These are phyloP conservation scores for Phymastichus coffea DNA, from an alignment of 1,140 invertebrate species.

Conservation along the genomic window DNA sequence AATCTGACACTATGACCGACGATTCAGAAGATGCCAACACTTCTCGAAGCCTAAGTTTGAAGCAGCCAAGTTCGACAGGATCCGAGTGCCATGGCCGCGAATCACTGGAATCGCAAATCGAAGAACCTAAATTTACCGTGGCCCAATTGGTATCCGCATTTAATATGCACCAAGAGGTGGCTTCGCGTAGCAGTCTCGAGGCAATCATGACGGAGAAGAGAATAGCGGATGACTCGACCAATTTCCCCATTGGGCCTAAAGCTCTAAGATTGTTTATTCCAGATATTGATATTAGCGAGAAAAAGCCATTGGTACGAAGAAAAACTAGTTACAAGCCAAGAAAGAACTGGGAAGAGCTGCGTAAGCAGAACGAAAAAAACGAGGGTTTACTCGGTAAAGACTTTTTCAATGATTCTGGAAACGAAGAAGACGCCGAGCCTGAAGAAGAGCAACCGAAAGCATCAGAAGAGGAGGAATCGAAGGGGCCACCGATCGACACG, in stretches of 20 bases:
- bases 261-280: slow-evolving; percentile 58
- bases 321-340: slow-evolving; percentile 55
- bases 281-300: slow-evolving; percentile 57
- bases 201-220: slow-evolving; percentile 54
- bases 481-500: slow-evolving; percentile 33
- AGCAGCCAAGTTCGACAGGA: neutral
- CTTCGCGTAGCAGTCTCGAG: slow-evolving; percentile 55
- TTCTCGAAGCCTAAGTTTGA: neutral
- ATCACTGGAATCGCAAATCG: slow-evolving; percentile 51
- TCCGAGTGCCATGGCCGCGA: slow-evolving; percentile 34
- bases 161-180: slow-evolving; percentile 59
- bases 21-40: slow-evolving; percentile 46
- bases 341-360: slow-evolving; percentile 54
- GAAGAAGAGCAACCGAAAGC: slow-evolving; percentile 24
- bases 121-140: slow-evolving; percentile 59
- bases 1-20: slow-evolving; percentile 52
- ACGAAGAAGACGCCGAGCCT: slow-evolving; percentile 46
- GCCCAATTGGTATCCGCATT: slow-evolving; percentile 59
- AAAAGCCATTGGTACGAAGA: slow-evolving; percentile 46
- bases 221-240: slow-evolving; percentile 46
- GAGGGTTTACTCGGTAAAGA: slow-evolving; percentile 45
- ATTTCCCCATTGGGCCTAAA: slow-evolving; percentile 58
- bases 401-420: slow-evolving; percentile 44
- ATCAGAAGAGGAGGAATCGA: neutral
- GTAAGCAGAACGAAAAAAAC: slow-evolving; percentile 52